Evolutionary conservation across 2,888 invertebrate genomes (phyloP), one percentile per base, ranked within the genome.

Genomic region (Euphydryas editha): DNA sequence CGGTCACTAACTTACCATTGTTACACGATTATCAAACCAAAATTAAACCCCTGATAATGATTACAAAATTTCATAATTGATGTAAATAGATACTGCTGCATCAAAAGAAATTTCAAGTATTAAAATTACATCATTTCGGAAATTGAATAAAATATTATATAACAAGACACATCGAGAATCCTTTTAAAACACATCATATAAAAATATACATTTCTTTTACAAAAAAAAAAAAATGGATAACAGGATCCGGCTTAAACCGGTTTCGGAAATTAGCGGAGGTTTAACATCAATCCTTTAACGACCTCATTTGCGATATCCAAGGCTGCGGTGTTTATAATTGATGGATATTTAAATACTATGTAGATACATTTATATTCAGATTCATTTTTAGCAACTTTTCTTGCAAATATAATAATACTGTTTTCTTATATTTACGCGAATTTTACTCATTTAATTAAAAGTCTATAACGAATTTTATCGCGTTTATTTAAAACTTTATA

Each of bases 201-300:
- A 55, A 42, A 54, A 59, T 51, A 59, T 37, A 59, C 15, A 44
- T 44, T 51, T 59, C 37, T 24, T 51, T 63, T 55, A 17, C 51
- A 51, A 55, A 55, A 24, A 30, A 30, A 36, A 46, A 44, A 46
- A 62, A 47, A 17, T 24, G 56, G 46, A 20, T 24, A 5, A 8
- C 18, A 56, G n/a, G n/a, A n/a, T n/a, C 46, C 21, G 47, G 46
- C 13, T 42, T 56, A 59, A 67, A 37, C 62, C 47, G 49, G 18
- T 57, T 56, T 17, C 59, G 75, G 65, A 70, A 73, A 71, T 72
- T 73, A 72, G 70, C 65, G 70, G 55, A 55, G 67, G 69, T 70
- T 72, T 73, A 69, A 72, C 69, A 69, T 65, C 60, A 70, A 72
- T 65, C 70, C 68, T 69, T 71, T 72, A 72, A 72, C 68, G 71